phyloP scores from a whole-genome alignment of 2,888 invertebrate genomes.

The Drosophila paramelanica region DNA sequence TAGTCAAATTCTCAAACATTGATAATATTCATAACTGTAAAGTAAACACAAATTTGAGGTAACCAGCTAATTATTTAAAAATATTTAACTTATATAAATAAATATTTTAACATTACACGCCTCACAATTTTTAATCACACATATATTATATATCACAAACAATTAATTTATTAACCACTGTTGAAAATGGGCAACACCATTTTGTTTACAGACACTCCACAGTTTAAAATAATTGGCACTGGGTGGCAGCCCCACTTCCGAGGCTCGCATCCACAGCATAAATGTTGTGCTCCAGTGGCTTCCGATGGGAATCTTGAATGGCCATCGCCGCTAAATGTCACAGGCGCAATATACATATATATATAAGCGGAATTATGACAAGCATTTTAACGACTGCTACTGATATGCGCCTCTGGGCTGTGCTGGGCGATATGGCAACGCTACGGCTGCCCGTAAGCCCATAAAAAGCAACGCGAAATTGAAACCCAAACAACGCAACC shows the following conservation, averaged over 20 bases:
- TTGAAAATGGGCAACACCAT: constrained; percentile 30
- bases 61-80: too few relatives aligned
- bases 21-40: too few relatives aligned
- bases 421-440: constrained; percentile 51
- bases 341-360: constrained; percentile 44
- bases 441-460: constrained; percentile 48
- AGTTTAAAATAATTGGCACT: constrained; percentile 78
- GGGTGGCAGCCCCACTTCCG: constrained; percentile 28
- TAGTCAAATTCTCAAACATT: too few relatives aligned
- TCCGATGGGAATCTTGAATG: constrained; percentile 50
- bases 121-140: too few relatives aligned
- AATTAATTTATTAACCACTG: constrained; percentile 28
- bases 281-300: constrained; percentile 48
- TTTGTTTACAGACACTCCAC: constrained; percentile 54
- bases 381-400: constrained; percentile 80
- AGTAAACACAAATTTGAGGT: too few relatives aligned
- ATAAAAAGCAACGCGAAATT: constrained; percentile 71
- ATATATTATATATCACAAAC: too few relatives aligned
- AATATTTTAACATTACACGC: too few relatives aligned
- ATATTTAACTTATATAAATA: too few relatives aligned
- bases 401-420: constrained; percentile 42
- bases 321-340: constrained; percentile 77
- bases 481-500: constrained; percentile 56
- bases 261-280: constrained; percentile 21
- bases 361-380: constrained; percentile 80